Percentiles rank a stretch among this genome's conserved stretches.
phyloP scores from a whole-genome alignment of 2,888 invertebrate genomes.

The Bedellia somnulentella region DNA sequence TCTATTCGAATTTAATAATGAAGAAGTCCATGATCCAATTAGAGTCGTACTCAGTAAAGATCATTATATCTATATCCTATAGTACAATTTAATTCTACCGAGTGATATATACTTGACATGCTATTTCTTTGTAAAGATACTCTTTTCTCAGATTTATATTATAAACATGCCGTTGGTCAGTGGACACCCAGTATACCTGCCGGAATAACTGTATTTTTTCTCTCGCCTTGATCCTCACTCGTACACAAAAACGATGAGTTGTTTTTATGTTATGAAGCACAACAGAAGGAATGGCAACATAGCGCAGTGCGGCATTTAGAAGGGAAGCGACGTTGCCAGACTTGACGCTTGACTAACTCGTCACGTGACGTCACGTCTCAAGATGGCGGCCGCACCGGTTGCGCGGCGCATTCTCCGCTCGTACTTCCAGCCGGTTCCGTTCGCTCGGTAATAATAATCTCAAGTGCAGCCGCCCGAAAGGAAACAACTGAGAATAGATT shows the following conservation, averaged over 20 bases:
- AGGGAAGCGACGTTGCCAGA: conserved; percentile 42
- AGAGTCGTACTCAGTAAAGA: too few relatives aligned
- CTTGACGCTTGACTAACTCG: conserved; percentile 51
- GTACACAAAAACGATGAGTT: conserved; percentile 36
- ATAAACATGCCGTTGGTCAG: too few relatives aligned
- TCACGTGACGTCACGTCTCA: conserved; percentile 62
- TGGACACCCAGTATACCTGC: conserved; percentile 49
- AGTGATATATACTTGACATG: too few relatives aligned
- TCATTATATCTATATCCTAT: too few relatives aligned
- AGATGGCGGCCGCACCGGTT: conserved; percentile 41
- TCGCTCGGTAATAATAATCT: conserved; percentile 49
- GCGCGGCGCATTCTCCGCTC: conserved; percentile 12
- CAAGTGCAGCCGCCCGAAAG: conserved; percentile 50
- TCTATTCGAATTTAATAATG: too few relatives aligned
- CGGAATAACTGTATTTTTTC: conserved; percentile 48
- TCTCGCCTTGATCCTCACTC: conserved; percentile 25
- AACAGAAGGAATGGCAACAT: conserved; percentile 42
- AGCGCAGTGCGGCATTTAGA: conserved; percentile 15
- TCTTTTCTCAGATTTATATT: too few relatives aligned
- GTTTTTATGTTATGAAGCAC: conserved; percentile 37
- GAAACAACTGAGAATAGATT: conserved; percentile 54
- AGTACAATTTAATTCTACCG: too few relatives aligned
- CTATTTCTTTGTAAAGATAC: too few relatives aligned
- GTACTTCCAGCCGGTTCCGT: conserved; percentile 47
- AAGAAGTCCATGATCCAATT: too few relatives aligned